phyloP scores from a whole-genome alignment of 2,113 vertebrate species.

The Manacus vitellinus region DNA sequence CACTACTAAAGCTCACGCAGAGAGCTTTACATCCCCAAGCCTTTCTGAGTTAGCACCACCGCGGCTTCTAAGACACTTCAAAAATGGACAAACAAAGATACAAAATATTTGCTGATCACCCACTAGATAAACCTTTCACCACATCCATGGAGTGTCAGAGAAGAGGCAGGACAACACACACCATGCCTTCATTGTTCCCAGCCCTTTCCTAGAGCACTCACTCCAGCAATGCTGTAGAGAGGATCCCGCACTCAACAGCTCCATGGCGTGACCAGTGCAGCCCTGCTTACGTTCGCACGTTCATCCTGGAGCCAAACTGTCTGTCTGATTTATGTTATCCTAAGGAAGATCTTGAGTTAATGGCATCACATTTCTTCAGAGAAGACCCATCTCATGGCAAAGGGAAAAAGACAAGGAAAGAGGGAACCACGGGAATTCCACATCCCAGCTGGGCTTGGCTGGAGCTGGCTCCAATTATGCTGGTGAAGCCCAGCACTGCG shows the following conservation, averaged over 20 bases:
- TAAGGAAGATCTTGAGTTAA: constrained; percentile 24
- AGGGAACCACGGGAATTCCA: neutral
- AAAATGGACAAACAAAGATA: constrained; percentile 17
- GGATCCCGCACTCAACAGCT: neutral
- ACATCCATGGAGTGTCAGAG: neutral
- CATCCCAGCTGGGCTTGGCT: neutral
- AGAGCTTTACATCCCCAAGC: neutral
- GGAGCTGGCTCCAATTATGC: constrained; percentile 26
- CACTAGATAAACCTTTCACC: constrained; percentile 49
- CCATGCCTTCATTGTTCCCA: neutral
- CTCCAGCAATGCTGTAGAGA: neutral
- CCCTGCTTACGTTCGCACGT: neutral
- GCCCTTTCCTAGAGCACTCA: neutral
- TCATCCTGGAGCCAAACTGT: constrained; percentile 17
- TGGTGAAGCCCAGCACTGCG: neutral
- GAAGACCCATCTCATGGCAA: neutral
- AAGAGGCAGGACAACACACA: neutral
- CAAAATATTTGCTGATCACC: constrained; percentile 12
- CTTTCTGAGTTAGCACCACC: neutral
- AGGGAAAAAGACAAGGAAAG: constrained; percentile 1
- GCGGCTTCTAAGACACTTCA: constrained; percentile 3
- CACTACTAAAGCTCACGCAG: neutral
- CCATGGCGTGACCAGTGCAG: neutral
- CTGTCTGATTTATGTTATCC: constrained; percentile 7
- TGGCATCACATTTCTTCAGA: neutral